These are phyloP conservation scores for Napeogenes sylphis DNA, from an alignment of 2,888 invertebrate genomes.

Conservation along the genomic window DNA sequence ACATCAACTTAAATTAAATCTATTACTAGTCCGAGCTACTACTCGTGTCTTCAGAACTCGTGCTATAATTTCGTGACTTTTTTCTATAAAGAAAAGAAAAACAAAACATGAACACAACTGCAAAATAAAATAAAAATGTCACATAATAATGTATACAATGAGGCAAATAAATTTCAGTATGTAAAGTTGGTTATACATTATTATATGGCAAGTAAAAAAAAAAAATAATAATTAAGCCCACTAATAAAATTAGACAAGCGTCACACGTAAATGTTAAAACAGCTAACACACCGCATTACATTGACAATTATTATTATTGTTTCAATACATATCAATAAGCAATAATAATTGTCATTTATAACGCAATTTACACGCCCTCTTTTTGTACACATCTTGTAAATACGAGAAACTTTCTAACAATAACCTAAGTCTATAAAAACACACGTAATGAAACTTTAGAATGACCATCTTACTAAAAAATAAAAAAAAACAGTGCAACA, in stretches of 20 bases:
- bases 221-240: slow-evolving; percentile 37
- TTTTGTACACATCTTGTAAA: slow-evolving; percentile 2
- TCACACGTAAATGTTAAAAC: slow-evolving; percentile 56
- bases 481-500: no score
- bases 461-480: no score
- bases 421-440: no score
- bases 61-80: slow-evolving; percentile 72
- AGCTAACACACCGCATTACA: slow-evolving; percentile 30
- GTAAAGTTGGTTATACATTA: background rate
- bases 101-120: slow-evolving; percentile 36
- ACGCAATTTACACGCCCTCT: slow-evolving; percentile 24
- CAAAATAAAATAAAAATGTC: slow-evolving; percentile 55
- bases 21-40: slow-evolving; percentile 69
- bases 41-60: slow-evolving; percentile 71
- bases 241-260: slow-evolving; percentile 51
- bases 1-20: slow-evolving; percentile 54
- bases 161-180: background rate
- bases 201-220: slow-evolving; percentile 21
- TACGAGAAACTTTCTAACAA: no score
- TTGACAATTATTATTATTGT: slow-evolving; percentile 18
- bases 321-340: background rate
- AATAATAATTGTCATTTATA: slow-evolving; percentile 17
- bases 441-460: no score
- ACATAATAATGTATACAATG: slow-evolving; percentile 33
- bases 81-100: slow-evolving; percentile 71